Conservation (phyloP, 2,888 invertebrate species). For the Eucera pruinosa region DNA sequence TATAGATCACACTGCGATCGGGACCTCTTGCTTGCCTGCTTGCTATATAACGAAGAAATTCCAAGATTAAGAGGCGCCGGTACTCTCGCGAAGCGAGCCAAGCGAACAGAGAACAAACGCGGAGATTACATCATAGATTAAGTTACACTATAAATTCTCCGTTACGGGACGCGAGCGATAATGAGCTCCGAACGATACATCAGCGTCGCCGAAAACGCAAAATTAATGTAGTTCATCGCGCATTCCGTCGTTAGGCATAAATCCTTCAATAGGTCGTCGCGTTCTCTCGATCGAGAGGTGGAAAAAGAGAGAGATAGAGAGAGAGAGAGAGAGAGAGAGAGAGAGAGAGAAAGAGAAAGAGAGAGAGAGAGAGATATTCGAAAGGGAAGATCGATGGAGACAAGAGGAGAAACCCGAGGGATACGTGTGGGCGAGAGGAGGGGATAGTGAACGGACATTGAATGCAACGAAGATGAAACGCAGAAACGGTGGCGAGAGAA, state of each 20-base stretch:
- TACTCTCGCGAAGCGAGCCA: constrained; percentile 12
- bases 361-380: neutral
- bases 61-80: constrained; percentile 69
- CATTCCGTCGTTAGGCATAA: constrained; percentile 63
- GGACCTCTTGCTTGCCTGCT: no score
- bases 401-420: constrained; percentile 9
- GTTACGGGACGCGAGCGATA: constrained; percentile 66
- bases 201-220: constrained; percentile 70
- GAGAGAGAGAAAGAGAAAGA: no score
- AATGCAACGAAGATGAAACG: constrained; percentile 13
- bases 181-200: constrained; percentile 69
- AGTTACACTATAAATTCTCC: constrained; percentile 69
- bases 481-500: constrained; percentile 14
- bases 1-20: constrained; percentile 65
- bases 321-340: neutral
- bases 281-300: constrained; percentile 23
- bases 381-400: constrained; percentile 15
- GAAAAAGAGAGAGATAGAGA: neutral
- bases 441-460: no score
- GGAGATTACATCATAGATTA: constrained; percentile 73
- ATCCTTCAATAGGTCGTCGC: constrained; percentile 59
- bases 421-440: constrained; percentile 40
- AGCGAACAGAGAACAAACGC: constrained; percentile 56
- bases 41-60: constrained; percentile 76
- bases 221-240: constrained; percentile 71